A percentile compares a stretch with the other conserved stretches of the same genome.
phyloP scores from a whole-genome alignment of 2,888 invertebrate genomes.

The Smittia sp. region DNA sequence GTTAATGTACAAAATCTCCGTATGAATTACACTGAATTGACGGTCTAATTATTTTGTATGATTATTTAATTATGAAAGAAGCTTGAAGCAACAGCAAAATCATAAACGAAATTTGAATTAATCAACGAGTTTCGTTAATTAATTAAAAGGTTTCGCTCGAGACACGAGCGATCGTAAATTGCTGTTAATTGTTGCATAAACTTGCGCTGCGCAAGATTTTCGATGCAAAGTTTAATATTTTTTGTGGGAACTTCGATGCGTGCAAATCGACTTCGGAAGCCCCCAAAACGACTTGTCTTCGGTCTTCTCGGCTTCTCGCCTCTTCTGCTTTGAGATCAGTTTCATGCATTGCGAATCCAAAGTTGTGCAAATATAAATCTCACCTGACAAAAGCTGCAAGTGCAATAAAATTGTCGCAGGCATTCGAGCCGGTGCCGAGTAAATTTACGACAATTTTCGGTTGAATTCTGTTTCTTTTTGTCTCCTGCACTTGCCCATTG shows the following conservation, averaged over 20 bases:
- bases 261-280: too few relatives aligned
- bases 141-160: constrained; percentile 19
- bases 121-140: constrained; percentile 31
- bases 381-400: not conserved
- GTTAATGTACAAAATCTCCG: constrained; percentile 10
- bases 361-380: constrained; percentile 33
- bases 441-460: not conserved
- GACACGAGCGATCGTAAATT: not conserved
- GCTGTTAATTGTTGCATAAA: not conserved
- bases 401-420: not conserved
- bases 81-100: constrained; percentile 1
- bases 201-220: not conserved
- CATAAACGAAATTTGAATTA: constrained; percentile 3
- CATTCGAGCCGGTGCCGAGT: not conserved
- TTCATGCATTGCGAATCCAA: not conserved
- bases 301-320: too few relatives aligned
- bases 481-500: not conserved
- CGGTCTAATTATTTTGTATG: constrained; percentile 41
- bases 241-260: too few relatives aligned
- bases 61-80: constrained; percentile 41
- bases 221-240: too few relatives aligned
- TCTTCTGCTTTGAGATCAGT: too few relatives aligned
- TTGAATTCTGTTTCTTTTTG: not conserved
- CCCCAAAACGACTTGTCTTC: too few relatives aligned
- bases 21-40: constrained; percentile 39